A percentile compares a stretch with the other conserved stretches of the same genome.
Evolutionary conservation across 2,113 vertebrate species (phyloP).

Genomic region (Noctilio leporinus): DNA sequence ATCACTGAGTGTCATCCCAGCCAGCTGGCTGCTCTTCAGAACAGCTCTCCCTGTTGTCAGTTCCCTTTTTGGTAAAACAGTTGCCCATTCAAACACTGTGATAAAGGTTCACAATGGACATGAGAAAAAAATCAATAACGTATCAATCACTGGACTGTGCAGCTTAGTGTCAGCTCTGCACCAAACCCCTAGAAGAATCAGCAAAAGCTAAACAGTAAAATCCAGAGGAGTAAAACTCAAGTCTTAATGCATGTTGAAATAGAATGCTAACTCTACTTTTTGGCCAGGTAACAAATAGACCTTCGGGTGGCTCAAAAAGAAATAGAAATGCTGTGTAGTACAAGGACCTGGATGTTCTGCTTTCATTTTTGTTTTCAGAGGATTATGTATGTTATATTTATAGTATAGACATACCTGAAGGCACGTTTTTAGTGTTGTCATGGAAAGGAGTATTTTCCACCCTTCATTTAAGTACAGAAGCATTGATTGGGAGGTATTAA

Average conservation of each 20-base stretch:
- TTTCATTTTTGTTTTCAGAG: background rate
- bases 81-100: constrained; percentile 10
- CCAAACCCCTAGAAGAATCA: background rate
- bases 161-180: background rate
- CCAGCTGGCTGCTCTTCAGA: background rate
- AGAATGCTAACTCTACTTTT: background rate
- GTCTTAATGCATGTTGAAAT: background rate
- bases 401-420: background rate
- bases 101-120: background rate
- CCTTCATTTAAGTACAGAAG: background rate
- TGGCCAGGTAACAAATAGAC: background rate
- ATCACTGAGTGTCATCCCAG: background rate
- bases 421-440: background rate
- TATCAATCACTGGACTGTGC: background rate
- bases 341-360: background rate
- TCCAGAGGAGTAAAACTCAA: background rate
- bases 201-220: background rate
- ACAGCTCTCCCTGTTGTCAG: background rate
- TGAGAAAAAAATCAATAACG: background rate
- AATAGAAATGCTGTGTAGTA: background rate
- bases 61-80: constrained; percentile 49
- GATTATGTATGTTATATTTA: background rate
- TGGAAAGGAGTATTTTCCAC: background rate
- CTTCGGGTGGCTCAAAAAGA: background rate
- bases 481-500: background rate